Conservation (phyloP, 2,888 invertebrate species). For the Asteroscopus sphinx region DNA sequence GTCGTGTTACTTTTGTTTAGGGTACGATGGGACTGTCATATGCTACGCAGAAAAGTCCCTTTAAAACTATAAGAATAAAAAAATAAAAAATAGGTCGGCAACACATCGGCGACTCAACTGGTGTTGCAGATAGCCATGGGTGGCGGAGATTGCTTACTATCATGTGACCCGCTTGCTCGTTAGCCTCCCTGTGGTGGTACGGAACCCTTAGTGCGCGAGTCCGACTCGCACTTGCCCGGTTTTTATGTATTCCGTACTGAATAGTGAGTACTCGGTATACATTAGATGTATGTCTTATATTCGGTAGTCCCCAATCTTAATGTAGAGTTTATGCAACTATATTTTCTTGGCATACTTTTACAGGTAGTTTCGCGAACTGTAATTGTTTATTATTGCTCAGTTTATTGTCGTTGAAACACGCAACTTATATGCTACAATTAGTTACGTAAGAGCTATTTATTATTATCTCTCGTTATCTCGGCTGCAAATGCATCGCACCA, state of each 20-base stretch:
- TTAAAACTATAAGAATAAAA: too few relatives aligned
- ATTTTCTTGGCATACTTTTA: conserved; percentile 79
- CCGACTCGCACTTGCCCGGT: too few relatives aligned
- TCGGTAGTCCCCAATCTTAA: conserved; percentile 31
- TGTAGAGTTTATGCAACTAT: conserved; percentile 63
- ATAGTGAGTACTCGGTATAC: not conserved
- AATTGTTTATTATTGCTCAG: conserved; percentile 70
- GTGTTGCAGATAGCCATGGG: too few relatives aligned
- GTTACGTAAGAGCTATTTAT: conserved; percentile 62
- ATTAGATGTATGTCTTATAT: conserved; percentile 17
- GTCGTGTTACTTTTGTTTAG: too few relatives aligned
- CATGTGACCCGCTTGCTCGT: too few relatives aligned
- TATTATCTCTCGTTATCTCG: conserved; percentile 64
- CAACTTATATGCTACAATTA: conserved; percentile 60
- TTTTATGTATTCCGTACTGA: not conserved
- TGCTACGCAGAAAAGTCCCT: too few relatives aligned
- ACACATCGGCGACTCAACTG: too few relatives aligned
- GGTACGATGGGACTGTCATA: too few relatives aligned
- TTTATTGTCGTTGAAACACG: conserved; percentile 70
- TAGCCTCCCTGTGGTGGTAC: too few relatives aligned
- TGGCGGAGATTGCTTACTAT: too few relatives aligned
- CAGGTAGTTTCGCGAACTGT: conserved; percentile 74
- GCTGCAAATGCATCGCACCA: conserved; percentile 53
- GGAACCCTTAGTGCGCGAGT: too few relatives aligned
- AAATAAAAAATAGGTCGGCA: too few relatives aligned